A percentile compares a stretch with the other conserved stretches of the same genome.
phyloP scores from a whole-genome alignment of 2,113 vertebrate species.

The Delphinus delphis region DNA sequence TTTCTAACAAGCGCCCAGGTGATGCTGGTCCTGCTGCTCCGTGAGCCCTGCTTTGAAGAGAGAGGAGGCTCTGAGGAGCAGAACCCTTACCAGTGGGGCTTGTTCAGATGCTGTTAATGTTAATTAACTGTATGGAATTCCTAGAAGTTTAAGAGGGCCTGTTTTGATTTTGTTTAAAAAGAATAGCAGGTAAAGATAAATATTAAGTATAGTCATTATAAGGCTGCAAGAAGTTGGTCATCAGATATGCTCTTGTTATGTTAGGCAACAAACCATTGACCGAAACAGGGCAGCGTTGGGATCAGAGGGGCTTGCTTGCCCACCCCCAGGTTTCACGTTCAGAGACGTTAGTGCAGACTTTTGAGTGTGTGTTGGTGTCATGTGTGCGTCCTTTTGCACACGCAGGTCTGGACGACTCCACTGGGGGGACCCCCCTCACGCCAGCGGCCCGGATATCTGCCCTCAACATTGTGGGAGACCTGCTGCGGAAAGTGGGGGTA shows the following conservation, averaged over 20 bases:
- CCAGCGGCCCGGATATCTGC: slow-evolving; percentile 97
- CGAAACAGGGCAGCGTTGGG: neutral
- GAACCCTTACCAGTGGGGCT: neutral
- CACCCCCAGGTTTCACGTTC: fast-evolving
- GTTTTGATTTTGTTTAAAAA: neutral
- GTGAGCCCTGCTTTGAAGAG: neutral
- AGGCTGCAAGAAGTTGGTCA: neutral
- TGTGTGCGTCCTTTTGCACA: fast-evolving
- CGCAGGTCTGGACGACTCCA: slow-evolving; percentile 87
- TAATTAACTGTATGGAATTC: neutral
- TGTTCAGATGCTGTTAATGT: neutral
- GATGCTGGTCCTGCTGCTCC: neutral
- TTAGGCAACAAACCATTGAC: neutral
- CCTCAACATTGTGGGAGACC: slow-evolving; percentile 96
- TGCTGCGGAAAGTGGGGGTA: slow-evolving; percentile 98
- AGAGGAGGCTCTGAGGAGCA: fast-evolving
- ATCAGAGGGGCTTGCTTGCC: neutral
- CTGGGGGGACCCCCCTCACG: slow-evolving; percentile 91
- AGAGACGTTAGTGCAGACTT: neutral
- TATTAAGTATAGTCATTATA: neutral
- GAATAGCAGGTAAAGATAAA: neutral
- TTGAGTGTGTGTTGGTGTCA: fast-evolving
- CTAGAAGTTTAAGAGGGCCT: neutral
- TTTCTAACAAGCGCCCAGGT: neutral
- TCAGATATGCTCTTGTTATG: neutral